Evolutionary conservation across 2,113 vertebrate genomes (phyloP).

Genomic region (Miniopterus natalensis): DNA sequence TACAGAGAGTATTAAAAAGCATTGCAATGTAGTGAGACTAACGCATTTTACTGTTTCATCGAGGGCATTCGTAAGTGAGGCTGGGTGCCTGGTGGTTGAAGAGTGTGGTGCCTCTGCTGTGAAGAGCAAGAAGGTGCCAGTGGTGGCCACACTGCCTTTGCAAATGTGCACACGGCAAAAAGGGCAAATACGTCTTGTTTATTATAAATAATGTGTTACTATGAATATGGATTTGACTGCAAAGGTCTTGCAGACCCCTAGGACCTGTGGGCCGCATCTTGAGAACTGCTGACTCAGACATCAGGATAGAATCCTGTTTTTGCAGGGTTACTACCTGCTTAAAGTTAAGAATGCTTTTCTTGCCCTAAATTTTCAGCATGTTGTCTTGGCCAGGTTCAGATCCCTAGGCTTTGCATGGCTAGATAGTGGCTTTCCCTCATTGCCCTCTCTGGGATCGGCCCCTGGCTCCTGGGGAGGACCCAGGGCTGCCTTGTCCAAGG

Average conservation of each 20-base stretch:
- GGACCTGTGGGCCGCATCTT: background rate
- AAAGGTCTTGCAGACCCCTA: background rate
- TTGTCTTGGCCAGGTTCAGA: background rate
- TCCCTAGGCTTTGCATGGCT: no score
- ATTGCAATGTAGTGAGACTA: background rate
- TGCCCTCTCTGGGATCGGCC: background rate
- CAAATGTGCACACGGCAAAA: background rate
- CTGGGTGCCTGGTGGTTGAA: background rate
- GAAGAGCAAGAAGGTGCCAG: background rate
- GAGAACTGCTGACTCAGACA: background rate
- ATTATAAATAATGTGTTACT: background rate
- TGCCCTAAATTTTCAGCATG: background rate
- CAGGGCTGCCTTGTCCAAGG: rapidly evolving
- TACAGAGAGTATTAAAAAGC: background rate
- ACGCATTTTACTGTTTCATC: background rate
- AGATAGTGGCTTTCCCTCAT: background rate
- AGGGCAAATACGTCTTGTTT: background rate
- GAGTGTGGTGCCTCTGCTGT: background rate
- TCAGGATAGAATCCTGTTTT: background rate
- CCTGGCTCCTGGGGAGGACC: background rate
- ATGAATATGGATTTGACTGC: background rate
- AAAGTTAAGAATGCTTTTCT: background rate
- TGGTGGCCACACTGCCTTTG: rapidly evolving
- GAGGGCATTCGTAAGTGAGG: background rate
- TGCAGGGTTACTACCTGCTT: background rate